A percentile compares a stretch with the other conserved stretches of the same genome.
Evolutionary conservation across 1,140 invertebrate genomes (phyloP).

Genomic region (Megalopta genalis): DNA sequence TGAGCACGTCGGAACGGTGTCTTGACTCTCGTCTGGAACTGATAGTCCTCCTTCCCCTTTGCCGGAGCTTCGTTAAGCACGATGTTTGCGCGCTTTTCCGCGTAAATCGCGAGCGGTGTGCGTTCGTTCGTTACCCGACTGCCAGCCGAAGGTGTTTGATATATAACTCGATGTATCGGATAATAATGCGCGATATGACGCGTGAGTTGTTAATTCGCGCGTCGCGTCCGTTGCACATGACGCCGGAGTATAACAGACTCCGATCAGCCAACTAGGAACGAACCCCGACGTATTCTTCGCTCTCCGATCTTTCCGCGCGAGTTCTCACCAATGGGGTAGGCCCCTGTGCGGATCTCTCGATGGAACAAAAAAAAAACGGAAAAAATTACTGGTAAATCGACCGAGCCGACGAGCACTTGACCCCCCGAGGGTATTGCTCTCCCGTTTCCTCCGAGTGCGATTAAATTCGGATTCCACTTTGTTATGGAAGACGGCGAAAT

Average conservation of each 20-base stretch:
- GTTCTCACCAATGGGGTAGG: conserved; percentile 52
- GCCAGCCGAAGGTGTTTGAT: conserved; percentile 69
- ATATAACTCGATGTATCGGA: conserved; percentile 77
- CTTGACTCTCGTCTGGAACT: conserved; percentile 72
- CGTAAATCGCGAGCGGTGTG: conserved; percentile 49
- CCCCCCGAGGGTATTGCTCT: conserved; percentile 43
- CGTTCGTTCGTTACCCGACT: conserved; percentile 10
- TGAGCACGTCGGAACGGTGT: conserved; percentile 64
- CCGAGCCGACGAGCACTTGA: conserved; percentile 40
- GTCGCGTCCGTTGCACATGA: conserved; percentile 69
- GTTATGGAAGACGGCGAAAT: conserved; percentile 5
- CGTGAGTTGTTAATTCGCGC: conserved; percentile 76
- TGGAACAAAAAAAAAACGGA: conserved; percentile 26
- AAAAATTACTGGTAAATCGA: conserved; percentile 62
- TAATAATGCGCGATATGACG: conserved; percentile 78
- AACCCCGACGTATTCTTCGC: conserved; percentile 48
- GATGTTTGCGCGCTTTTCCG: conserved; percentile 69
- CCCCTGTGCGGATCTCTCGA: conserved; percentile 4
- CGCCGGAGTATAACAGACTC: conserved; percentile 35
- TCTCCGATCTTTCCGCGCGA: conserved; percentile 65
- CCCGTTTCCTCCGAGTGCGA: conserved; percentile 26
- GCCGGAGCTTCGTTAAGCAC: conserved; percentile 41
- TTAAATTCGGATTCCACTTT: conserved; percentile 39
- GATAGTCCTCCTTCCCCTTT: conserved; percentile 69
- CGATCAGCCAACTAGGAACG: background rate